Conservation (phyloP, 2,888 invertebrate species). For the Dicranocentrus wangi region DNA sequence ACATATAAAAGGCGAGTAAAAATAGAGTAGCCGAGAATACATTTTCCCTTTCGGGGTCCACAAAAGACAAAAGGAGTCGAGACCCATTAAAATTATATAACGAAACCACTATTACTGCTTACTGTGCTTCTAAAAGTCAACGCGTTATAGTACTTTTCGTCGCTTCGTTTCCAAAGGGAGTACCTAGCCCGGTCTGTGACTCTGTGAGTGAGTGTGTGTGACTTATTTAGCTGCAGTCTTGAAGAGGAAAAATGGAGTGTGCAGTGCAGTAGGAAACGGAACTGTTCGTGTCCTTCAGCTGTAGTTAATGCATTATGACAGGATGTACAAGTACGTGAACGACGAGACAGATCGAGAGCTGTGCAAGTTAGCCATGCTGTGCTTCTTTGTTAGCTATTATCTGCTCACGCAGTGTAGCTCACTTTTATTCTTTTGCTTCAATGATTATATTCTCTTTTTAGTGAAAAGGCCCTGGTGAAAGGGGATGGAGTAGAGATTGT, state of each 20-base stretch:
- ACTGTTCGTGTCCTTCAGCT: constrained; percentile 32
- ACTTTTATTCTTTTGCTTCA: constrained; percentile 29
- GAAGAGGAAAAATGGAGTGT: not conserved
- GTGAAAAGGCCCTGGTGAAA: not conserved
- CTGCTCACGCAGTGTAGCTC: constrained; percentile 3
- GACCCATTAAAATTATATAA: constrained; percentile 49
- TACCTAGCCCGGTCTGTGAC: not conserved
- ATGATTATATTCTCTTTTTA: constrained; percentile 23
- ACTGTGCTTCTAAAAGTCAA: constrained; percentile 23
- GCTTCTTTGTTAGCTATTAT: constrained; percentile 29
- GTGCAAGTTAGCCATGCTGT: not conserved
- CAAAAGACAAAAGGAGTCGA: constrained; percentile 24
- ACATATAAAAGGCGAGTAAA: constrained; percentile 1
- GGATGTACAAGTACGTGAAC: constrained; percentile 28
- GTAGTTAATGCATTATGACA: constrained; percentile 46
- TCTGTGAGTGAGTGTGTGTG: not conserved
- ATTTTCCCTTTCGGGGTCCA: not conserved
- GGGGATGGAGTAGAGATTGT: not conserved
- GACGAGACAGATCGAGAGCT: constrained; percentile 11
- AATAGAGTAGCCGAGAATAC: constrained; percentile 8
- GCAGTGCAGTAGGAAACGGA: not conserved
- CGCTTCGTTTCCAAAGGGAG: not conserved
- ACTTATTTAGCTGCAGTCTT: constrained; percentile 29
- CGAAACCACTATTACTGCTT: constrained; percentile 35
- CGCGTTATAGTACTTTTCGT: not conserved